Conservation (phyloP, 1,140 invertebrate species). For the Probaryconus sp. region DNA sequence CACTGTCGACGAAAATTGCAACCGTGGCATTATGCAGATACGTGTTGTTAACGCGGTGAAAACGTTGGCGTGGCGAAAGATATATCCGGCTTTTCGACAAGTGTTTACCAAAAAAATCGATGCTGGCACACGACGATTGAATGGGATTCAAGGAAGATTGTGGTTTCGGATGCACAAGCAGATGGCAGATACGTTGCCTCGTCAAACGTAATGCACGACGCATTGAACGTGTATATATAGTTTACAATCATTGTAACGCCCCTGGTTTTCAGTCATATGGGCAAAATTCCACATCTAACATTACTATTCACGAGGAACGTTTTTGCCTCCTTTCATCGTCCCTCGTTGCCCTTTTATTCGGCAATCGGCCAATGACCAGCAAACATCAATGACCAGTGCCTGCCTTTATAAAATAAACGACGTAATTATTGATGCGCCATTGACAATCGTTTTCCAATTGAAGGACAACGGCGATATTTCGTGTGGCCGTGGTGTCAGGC, state of each 20-base stretch:
- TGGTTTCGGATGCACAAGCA: constrained; percentile 58
- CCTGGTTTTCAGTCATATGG: constrained; percentile 42
- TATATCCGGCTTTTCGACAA: constrained; percentile 54
- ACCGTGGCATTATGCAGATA: constrained; percentile 5
- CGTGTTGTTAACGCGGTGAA: constrained; percentile 54
- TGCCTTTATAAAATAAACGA: constrained; percentile 50
- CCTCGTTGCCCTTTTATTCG: constrained; percentile 10
- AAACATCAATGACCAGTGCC: constrained; percentile 29
- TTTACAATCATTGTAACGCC: constrained; percentile 25
- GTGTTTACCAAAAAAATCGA: constrained; percentile 46
- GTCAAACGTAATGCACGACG: constrained; percentile 28
- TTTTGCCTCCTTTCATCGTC: constrained; percentile 28
- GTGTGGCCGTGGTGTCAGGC: constrained; percentile 27
- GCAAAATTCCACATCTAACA: constrained; percentile 22
- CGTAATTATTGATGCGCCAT: constrained; percentile 26
- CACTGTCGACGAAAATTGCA: constrained; percentile 49
- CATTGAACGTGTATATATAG: constrained; percentile 32
- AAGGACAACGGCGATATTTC: constrained; percentile 9
- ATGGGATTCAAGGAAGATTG: constrained; percentile 53
- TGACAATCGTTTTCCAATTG: constrained; percentile 42
- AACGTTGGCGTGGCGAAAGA: constrained; percentile 40
- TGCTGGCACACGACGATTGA: constrained; percentile 54
- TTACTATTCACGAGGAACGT: constrained; percentile 33
- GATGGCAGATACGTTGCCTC: constrained; percentile 47
- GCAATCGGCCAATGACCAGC: constrained; percentile 51